These are phyloP conservation scores for Microctonus brassicae DNA, from an alignment of 2,888 invertebrate species.

Conservation along the genomic window DNA sequence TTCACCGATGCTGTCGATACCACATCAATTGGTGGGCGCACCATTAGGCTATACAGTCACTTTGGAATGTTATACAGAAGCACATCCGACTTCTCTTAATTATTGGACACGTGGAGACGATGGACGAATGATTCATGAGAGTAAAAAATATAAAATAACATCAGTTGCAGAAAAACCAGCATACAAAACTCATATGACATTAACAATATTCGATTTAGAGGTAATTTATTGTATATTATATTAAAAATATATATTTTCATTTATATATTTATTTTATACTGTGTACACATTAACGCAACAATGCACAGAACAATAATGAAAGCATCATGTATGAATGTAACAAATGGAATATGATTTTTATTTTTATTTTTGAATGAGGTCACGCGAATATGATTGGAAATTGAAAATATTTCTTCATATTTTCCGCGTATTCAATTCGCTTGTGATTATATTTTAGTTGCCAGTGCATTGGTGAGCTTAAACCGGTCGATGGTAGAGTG, in stretches of 20 bases:
- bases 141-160: conserved; percentile 78
- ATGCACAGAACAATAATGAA: not conserved
- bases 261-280: not conserved
- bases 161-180: conserved; percentile 79
- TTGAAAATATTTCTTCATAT: conserved; percentile 25
- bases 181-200: conserved; percentile 90
- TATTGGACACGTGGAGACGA: conserved; percentile 91
- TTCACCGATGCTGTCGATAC: conserved; percentile 93
- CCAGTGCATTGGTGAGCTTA: conserved; percentile 11
- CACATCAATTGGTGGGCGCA: conserved; percentile 90
- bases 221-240: conserved; percentile 43
- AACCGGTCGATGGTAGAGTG: conserved; percentile 7
- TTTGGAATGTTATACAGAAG: conserved; percentile 90
- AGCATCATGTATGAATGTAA: not conserved
- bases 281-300: not conserved
- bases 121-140: conserved; percentile 91
- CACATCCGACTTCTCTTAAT: conserved; percentile 90
- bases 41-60: conserved; percentile 87
- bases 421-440: conserved; percentile 5
- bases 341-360: not conserved
- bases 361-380: not conserved
- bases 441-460: conserved; percentile 9
- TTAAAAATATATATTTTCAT: not conserved
- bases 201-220: conserved; percentile 82
- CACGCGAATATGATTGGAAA: conserved; percentile 15